Evolutionary conservation across 2,113 vertebrate species (phyloP).

Genomic region (Gymnarchus niloticus): DNA sequence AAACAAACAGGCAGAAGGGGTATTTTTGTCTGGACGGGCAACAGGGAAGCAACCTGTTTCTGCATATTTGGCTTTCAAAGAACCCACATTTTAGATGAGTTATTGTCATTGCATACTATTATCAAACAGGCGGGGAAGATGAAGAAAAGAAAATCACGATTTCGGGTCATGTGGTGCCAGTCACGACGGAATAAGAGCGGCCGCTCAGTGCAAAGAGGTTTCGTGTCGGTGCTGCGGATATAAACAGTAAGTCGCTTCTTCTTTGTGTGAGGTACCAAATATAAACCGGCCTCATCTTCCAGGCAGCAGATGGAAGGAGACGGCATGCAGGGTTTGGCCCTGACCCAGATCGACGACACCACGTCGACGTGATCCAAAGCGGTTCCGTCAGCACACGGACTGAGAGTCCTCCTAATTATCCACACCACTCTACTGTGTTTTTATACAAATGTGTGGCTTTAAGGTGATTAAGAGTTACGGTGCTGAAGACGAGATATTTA

Average conservation of each 20-base stretch:
- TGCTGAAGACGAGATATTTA: too few relatives aligned
- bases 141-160: background rate
- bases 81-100: background rate
- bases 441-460: background rate
- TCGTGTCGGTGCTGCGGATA: background rate
- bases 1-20: background rate
- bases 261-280: background rate
- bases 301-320: constrained; percentile 4
- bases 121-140: background rate
- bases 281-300: background rate
- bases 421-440: background rate
- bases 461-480: background rate
- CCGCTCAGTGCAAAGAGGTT: background rate
- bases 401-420: background rate
- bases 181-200: background rate
- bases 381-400: background rate
- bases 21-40: background rate
- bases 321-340: background rate
- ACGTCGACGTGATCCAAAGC: background rate
- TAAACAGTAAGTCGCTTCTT: constrained; percentile 1
- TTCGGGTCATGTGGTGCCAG: background rate
- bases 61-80: background rate
- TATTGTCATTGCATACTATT: background rate
- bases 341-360: background rate
- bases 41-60: background rate